Evolutionary conservation across 64 coral and sea anemone species (phyloP).

Genomic region (Pachyseris speciosa): DNA sequence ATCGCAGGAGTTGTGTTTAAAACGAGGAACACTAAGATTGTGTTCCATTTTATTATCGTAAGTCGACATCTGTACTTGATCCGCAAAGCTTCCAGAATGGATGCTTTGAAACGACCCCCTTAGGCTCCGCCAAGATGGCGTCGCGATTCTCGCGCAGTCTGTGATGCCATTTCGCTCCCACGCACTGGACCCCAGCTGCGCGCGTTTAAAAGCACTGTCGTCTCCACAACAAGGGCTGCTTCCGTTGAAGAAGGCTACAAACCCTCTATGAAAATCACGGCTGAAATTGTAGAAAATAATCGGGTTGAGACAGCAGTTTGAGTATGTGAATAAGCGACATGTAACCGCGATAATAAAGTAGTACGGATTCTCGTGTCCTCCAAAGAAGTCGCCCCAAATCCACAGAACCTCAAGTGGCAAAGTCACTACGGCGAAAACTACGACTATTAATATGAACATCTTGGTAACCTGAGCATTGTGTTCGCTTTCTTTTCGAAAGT

Average conservation of each 20-base stretch:
- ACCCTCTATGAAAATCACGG: constrained; percentile 76
- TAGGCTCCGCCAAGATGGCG: neutral
- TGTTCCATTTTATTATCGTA: neutral
- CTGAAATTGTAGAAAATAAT: constrained; percentile 82
- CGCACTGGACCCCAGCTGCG: neutral
- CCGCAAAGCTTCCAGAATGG: neutral
- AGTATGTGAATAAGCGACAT: constrained; percentile 90
- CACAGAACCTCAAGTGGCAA: constrained; percentile 84
- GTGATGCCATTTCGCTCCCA: neutral
- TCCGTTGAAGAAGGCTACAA: neutral
- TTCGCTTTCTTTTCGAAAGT: neutral
- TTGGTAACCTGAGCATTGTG: constrained; percentile 73
- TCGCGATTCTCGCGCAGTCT: neutral
- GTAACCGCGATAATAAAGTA: constrained; percentile 49
- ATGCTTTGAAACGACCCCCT: constrained; percentile 10
- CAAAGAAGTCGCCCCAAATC: constrained; percentile 85
- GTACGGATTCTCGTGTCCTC: constrained; percentile 11
- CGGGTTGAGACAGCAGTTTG: constrained; percentile 83
- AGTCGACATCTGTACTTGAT: neutral
- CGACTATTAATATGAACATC: constrained; percentile 79
- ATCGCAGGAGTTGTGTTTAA: neutral
- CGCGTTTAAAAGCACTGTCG: neutral
- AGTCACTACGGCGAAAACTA: constrained; percentile 74
- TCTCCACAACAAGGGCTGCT: neutral
- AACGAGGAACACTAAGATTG: neutral